Evolutionary conservation across 2,797 vertebrate genomes (phyloP).

Genomic region (Pangasius djambal): DNA sequence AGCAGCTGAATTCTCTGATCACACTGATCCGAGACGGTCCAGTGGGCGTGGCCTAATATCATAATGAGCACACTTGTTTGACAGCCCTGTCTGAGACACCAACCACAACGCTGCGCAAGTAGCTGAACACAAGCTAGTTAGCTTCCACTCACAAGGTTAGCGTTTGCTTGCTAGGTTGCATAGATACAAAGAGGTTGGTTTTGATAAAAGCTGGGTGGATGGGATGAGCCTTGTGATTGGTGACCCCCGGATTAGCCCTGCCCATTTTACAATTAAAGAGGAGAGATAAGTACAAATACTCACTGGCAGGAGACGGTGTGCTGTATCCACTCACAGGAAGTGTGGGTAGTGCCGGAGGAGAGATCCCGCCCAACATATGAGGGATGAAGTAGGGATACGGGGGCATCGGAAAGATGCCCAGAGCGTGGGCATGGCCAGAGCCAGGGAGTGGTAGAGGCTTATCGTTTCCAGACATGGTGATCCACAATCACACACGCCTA

Average conservation of each 20-base stretch:
- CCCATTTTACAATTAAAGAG: background rate
- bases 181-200: background rate
- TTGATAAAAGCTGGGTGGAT: background rate
- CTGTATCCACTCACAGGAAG: slow-evolving; percentile 86
- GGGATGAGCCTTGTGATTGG: background rate
- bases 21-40: background rate
- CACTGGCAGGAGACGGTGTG: slow-evolving; percentile 88
- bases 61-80: background rate
- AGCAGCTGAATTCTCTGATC: background rate
- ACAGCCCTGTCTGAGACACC: background rate
- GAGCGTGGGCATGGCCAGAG: slow-evolving; percentile 60
- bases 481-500: slow-evolving; percentile 24
- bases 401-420: slow-evolving; percentile 80
- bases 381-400: slow-evolving; percentile 88
- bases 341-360: slow-evolving; percentile 77
- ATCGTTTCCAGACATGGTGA: slow-evolving; percentile 83
- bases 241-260: background rate
- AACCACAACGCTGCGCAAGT: background rate
- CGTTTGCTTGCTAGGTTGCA: background rate
- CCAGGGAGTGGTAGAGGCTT: slow-evolving; percentile 73
- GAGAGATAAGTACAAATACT: slow-evolving; percentile 64
- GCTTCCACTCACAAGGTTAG: background rate
- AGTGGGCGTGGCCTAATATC: slow-evolving; percentile 1
- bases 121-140: background rate
- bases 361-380: slow-evolving; percentile 83